Evolutionary conservation across 2,113 vertebrate species (phyloP).

Genomic region (Channa maculata): DNA sequence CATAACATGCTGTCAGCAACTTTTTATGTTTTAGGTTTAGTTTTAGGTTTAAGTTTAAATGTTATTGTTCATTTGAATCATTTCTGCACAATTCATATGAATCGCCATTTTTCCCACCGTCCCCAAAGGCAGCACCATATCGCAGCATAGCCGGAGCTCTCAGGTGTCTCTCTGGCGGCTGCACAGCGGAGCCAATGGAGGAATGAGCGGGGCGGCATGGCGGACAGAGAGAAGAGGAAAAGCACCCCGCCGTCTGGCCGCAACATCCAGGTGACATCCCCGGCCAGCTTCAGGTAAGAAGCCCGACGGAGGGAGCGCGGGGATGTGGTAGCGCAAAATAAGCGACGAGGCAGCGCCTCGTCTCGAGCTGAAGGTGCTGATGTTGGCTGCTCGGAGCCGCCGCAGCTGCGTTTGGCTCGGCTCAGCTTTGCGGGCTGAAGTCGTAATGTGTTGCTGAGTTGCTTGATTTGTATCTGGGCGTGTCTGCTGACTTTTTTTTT

Average conservation of each 20-base stretch:
- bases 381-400: slow-evolving; percentile 20
- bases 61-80: too few relatives aligned
- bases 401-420: slow-evolving; percentile 22
- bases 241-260: slow-evolving; percentile 78
- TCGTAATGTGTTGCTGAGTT: slow-evolving; percentile 15
- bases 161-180: slow-evolving; percentile 57
- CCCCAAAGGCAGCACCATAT: slow-evolving; percentile 50
- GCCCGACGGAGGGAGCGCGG: background rate
- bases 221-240: slow-evolving; percentile 88
- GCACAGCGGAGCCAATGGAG: slow-evolving; percentile 44
- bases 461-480: slow-evolving; percentile 56
- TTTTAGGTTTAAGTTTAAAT: too few relatives aligned
- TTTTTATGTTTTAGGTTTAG: too few relatives aligned
- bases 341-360: background rate
- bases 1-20: too few relatives aligned
- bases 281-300: slow-evolving; percentile 88
- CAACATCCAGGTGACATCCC: slow-evolving; percentile 85
- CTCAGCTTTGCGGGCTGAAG: background rate
- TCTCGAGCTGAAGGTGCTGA: slow-evolving; percentile 25
- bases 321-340: background rate
- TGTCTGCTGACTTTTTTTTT: slow-evolving; percentile 48
- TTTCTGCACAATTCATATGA: background rate
- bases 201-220: slow-evolving; percentile 82
- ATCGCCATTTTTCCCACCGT: slow-evolving; percentile 33
- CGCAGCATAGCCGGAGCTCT: slow-evolving; percentile 49